Percentiles rank a stretch among this genome's conserved stretches.
Conservation (phyloP, 2,888 invertebrate species). For the Hyposoter dolosus region DNA sequence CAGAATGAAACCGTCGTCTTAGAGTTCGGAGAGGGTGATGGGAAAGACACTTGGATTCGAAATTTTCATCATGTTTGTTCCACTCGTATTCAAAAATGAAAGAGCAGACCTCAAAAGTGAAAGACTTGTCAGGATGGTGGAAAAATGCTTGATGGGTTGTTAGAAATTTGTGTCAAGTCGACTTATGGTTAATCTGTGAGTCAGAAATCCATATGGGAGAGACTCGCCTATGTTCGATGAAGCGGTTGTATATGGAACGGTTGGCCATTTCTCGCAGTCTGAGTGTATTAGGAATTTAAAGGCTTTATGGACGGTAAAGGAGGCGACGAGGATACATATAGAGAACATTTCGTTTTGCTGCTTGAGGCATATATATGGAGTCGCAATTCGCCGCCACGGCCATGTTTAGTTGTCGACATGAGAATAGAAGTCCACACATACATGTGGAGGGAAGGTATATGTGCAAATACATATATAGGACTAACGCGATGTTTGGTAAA, state of each 20-base stretch:
- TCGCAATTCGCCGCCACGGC: conserved; percentile 72
- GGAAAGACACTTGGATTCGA: background rate
- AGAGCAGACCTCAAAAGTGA: background rate
- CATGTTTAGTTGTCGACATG: conserved; percentile 68
- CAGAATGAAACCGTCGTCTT: too few species aligned
- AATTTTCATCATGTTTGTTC: background rate
- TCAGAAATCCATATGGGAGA: background rate
- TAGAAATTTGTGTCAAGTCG: background rate
- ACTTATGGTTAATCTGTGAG: background rate
- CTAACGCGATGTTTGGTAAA: conserved; percentile 18
- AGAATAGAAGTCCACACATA: conserved; percentile 30
- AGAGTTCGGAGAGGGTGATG: too few species aligned
- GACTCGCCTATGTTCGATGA: background rate
- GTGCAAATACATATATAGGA: background rate
- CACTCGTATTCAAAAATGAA: background rate
- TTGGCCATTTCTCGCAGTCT: conserved; percentile 26
- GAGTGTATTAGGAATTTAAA: conserved; percentile 31
- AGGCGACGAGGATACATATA: conserved; percentile 42
- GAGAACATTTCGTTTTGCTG: conserved; percentile 47
- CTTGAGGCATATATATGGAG: conserved; percentile 71
- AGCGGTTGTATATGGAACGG: background rate
- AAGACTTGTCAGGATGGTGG: background rate
- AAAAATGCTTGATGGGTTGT: background rate
- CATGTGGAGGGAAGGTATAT: background rate
- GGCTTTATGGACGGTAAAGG: conserved; percentile 47